Evolutionary conservation across 2,113 vertebrate genomes (phyloP).

Genomic region (Siphamia tubifer): DNA sequence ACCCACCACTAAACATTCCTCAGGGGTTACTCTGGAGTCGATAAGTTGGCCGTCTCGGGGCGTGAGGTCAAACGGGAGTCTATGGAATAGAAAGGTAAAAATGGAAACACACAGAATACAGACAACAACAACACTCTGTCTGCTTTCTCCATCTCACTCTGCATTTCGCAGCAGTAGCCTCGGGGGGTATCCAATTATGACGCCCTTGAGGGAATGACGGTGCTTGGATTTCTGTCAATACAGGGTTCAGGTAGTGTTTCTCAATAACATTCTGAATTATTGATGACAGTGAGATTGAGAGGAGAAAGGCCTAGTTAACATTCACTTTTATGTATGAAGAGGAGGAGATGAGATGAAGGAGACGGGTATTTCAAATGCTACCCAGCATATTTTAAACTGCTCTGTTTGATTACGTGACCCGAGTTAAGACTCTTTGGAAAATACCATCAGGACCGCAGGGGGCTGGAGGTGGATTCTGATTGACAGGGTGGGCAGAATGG

Average conservation of each 20-base stretch:
- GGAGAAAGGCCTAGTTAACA: constrained; percentile 53
- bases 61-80: constrained; percentile 25
- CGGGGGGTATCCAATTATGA: constrained; percentile 73
- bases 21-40: background rate
- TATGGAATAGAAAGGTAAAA: constrained; percentile 62
- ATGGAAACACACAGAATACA: constrained; percentile 46
- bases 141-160: constrained; percentile 12
- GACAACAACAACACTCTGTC: constrained; percentile 43
- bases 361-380: too few relatives aligned
- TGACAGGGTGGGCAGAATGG: constrained; percentile 13
- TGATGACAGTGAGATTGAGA: constrained; percentile 62
- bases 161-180: constrained; percentile 27
- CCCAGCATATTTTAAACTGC: constrained; percentile 54
- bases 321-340: constrained; percentile 60
- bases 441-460: background rate
- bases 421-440: constrained; percentile 17
- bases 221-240: constrained; percentile 79
- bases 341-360: constrained; percentile 15
- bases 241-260: constrained; percentile 76
- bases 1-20: constrained; percentile 9
- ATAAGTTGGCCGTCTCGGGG: constrained; percentile 28
- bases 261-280: constrained; percentile 79
- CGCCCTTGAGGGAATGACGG: constrained; percentile 68
- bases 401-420: constrained; percentile 46
- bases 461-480: constrained; percentile 28